Evolutionary conservation across 2,113 vertebrate genomes (phyloP).

Genomic region (Apteryx mantelli): DNA sequence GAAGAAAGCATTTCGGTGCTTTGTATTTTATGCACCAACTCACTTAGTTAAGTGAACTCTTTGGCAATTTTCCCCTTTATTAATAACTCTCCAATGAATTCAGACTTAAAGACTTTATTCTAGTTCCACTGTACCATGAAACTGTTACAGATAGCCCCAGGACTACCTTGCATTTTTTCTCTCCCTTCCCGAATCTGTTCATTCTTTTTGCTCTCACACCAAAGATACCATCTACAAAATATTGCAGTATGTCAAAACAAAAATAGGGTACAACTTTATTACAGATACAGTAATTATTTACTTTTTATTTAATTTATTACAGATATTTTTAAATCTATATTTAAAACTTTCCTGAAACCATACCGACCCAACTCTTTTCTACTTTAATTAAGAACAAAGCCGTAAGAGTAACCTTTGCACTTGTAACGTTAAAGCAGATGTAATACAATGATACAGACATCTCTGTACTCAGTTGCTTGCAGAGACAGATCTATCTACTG

Average conservation of each 20-base stretch:
- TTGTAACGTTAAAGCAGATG: constrained; percentile 39
- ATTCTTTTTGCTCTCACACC: not conserved
- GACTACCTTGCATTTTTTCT: not conserved
- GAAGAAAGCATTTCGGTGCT: not conserved
- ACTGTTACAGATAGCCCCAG: not conserved
- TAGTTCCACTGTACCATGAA: not conserved
- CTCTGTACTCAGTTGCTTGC: constrained; percentile 42
- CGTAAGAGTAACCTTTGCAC: constrained; percentile 39
- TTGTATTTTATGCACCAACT: not conserved
- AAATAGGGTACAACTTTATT: not conserved
- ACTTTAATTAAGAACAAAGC: constrained; percentile 61
- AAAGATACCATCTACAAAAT: not conserved
- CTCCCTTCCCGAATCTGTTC: not conserved
- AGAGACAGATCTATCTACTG: constrained; percentile 29
- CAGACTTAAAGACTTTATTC: not conserved
- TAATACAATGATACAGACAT: constrained; percentile 30
- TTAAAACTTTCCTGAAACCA: constrained; percentile 33
- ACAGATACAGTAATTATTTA: not conserved
- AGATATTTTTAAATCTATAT: not conserved
- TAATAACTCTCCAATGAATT: not conserved
- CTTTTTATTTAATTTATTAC: no score
- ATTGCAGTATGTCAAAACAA: not conserved
- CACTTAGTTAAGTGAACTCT: not conserved
- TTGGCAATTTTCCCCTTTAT: not conserved
- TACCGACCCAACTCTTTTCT: constrained; percentile 3